Percentiles rank a stretch among this genome's conserved stretches.
Evolutionary conservation across 1,140 invertebrate species (phyloP).

Genomic region (Drosophila sechellia): DNA sequence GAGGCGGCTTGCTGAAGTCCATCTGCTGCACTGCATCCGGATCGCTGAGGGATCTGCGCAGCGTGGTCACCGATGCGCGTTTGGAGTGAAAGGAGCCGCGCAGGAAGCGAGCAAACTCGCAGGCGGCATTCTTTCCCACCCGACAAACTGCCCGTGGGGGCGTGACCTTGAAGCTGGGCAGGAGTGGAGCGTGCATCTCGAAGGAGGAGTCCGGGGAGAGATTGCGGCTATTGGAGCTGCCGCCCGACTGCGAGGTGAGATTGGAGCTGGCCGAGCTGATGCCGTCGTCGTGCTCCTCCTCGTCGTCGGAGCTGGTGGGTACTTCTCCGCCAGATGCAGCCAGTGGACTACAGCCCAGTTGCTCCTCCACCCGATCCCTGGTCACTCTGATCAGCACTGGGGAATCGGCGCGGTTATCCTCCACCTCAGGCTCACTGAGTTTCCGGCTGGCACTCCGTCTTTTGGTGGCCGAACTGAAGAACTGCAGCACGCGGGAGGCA

Average conservation of each 20-base stretch:
- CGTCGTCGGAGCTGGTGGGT: slow-evolving; percentile 49
- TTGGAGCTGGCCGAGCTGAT: slow-evolving; percentile 75
- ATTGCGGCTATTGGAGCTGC: slow-evolving; percentile 62
- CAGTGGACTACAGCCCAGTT: slow-evolving; percentile 57
- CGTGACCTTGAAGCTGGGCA: slow-evolving; percentile 83
- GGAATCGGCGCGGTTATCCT: slow-evolving; percentile 40
- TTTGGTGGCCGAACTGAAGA: slow-evolving; percentile 73
- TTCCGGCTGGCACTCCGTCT: slow-evolving; percentile 58
- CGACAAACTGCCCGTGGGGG: slow-evolving; percentile 65
- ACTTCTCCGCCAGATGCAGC: not conserved
- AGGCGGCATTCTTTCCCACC: slow-evolving; percentile 57
- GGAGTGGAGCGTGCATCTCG: slow-evolving; percentile 76
- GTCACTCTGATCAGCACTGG: slow-evolving; percentile 63
- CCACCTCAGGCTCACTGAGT: slow-evolving; percentile 53
- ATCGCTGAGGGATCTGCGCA: slow-evolving; percentile 79
- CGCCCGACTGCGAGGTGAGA: slow-evolving; percentile 53
- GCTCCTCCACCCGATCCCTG: slow-evolving; percentile 22
- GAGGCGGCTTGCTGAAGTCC: slow-evolving; percentile 70
- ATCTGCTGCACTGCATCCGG: slow-evolving; percentile 74
- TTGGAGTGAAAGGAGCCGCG: slow-evolving; percentile 79
- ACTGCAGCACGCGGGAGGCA: slow-evolving; percentile 73
- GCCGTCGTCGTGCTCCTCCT: slow-evolving; percentile 69
- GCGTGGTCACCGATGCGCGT: slow-evolving; percentile 67
- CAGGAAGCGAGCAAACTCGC: slow-evolving; percentile 74
- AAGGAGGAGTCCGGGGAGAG: slow-evolving; percentile 81